Conservation (phyloP, 1,140 invertebrate species). For the Euglossa dilemma region DNA sequence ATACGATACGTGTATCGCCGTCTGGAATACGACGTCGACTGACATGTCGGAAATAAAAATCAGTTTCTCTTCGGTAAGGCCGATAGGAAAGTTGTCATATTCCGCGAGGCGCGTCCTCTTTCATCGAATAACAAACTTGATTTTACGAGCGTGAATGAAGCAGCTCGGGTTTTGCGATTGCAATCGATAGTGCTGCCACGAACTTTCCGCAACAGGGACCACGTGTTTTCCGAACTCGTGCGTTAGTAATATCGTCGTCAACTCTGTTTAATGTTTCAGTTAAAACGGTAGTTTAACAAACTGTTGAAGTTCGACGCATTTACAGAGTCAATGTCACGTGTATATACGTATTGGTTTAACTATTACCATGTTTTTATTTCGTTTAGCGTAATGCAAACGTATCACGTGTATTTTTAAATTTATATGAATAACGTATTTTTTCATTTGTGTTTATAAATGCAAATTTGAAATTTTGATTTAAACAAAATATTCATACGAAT, state of each 20-base stretch:
- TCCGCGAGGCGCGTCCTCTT: not conserved
- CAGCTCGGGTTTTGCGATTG: not conserved
- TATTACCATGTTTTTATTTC: too few species aligned
- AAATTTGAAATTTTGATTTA: too few species aligned
- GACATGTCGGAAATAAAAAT: slow-evolving; percentile 33
- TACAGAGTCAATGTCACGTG: too few species aligned
- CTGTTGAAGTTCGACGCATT: not conserved
- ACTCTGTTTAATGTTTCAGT: not conserved
- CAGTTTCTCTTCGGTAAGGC: not conserved
- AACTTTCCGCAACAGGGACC: not conserved
- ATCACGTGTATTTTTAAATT: too few species aligned
- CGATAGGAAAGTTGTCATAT: slow-evolving; percentile 2
- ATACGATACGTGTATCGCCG: not conserved
- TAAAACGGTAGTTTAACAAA: not conserved
- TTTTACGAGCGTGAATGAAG: slow-evolving; percentile 38
- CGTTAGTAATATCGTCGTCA: not conserved
- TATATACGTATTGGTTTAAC: too few species aligned
- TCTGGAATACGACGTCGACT: not conserved
- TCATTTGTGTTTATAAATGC: too few species aligned
- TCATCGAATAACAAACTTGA: slow-evolving; percentile 26
- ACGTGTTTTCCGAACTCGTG: not conserved
- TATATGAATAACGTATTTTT: too few species aligned
- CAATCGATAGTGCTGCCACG: not conserved
- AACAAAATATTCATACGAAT: too few species aligned
- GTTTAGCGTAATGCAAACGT: too few species aligned